Evolutionary conservation across 1,140 invertebrate species (phyloP).

Genomic region (Chionoecetes opilio): DNA sequence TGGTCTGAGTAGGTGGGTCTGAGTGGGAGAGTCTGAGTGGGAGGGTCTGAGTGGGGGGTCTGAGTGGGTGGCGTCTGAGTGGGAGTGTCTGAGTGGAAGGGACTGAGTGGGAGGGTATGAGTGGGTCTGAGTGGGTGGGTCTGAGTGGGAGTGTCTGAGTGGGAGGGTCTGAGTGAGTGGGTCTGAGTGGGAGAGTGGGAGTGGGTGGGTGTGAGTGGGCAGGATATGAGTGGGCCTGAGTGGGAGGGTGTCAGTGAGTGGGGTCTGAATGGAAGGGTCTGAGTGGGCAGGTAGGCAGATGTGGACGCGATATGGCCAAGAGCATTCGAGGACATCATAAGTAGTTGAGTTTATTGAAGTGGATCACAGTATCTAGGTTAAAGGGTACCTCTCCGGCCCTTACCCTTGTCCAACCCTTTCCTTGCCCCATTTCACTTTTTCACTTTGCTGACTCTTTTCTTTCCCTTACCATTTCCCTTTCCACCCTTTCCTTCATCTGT

Average conservation of each 20-base stretch:
- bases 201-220: neutral
- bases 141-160: neutral
- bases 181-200: neutral
- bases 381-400: neutral
- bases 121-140: neutral
- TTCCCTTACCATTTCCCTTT: neutral
- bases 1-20: neutral
- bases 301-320: too few relatives aligned
- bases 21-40: neutral
- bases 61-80: neutral
- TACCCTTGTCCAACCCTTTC: neutral
- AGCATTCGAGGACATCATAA: too few relatives aligned
- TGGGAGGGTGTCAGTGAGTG: neutral
- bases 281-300: neutral
- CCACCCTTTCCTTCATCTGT: neutral
- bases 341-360: neutral
- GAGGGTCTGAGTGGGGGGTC: too few relatives aligned
- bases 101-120: neutral
- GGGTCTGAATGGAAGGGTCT: neutral
- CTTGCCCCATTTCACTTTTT: neutral
- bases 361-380: neutral
- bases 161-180: neutral
- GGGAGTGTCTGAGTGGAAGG: neutral
- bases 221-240: neutral
- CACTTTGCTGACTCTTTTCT: neutral